phyloP scores from a whole-genome alignment of 2,113 vertebrate genomes.

The Cnemophilus loriae region DNA sequence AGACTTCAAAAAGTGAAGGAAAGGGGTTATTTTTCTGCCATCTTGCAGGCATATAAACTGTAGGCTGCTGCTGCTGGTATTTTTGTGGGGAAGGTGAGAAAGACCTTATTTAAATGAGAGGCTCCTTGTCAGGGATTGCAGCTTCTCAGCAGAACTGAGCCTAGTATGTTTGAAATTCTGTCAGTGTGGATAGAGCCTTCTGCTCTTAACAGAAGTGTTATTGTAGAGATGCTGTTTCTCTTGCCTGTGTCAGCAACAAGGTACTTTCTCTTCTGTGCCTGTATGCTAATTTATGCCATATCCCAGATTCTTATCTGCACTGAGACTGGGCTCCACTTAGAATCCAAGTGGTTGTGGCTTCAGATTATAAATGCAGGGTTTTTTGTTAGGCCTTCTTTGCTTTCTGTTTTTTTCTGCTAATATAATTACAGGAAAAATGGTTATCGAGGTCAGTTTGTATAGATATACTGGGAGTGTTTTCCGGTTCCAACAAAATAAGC shows the following conservation, averaged over 20 bases:
- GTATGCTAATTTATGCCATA: constrained; percentile 12
- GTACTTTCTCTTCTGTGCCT: background rate
- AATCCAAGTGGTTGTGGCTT: background rate
- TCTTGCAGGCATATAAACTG: background rate
- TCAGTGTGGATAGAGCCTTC: background rate
- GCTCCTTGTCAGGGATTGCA: background rate
- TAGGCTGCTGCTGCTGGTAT: background rate
- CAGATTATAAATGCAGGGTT: background rate
- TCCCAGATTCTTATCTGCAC: background rate
- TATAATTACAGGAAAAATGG: constrained; percentile 53
- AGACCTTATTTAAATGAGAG: background rate
- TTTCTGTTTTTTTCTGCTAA: background rate
- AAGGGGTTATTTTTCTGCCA: background rate
- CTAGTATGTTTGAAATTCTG: background rate
- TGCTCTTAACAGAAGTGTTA: constrained; percentile 26
- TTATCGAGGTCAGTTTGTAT: constrained; percentile 37
- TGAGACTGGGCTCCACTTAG: background rate
- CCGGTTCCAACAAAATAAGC: constrained; percentile 17
- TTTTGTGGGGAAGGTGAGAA: constrained; percentile 17
- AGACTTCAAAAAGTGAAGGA: background rate
- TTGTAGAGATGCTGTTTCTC: background rate
- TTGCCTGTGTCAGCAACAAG: constrained; percentile 1
- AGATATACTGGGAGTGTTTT: constrained; percentile 47
- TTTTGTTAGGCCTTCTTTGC: background rate
- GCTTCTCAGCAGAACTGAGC: background rate